Base-by-base conservation (phyloP, 2,888 invertebrate species). In the Lasius platythorax region DNA sequence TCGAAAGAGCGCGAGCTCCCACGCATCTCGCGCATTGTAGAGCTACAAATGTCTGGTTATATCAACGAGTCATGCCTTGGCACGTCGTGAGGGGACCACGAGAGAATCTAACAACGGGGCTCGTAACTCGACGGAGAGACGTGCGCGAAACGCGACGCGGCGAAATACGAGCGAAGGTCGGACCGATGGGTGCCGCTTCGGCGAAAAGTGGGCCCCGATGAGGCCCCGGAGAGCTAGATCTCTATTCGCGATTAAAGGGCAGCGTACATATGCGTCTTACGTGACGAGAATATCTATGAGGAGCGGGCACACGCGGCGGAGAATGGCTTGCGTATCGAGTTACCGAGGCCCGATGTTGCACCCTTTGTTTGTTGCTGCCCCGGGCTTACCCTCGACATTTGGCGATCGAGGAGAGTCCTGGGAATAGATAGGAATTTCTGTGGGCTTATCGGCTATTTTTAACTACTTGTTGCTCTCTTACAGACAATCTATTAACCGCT, bases 191-290 rank as follows among this genome's bases (percentile, higher is more conserved):
- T 85, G 88, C 85, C 82, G 82, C 86, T 89, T 88, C 89, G 85
- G 82, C 86, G 88, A 88, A 87, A 87, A 85, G 63, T 84, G 85
- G 86, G 85, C 82, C 74, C 66, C 87, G 76, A 85, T 86, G 83
- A 68, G 78, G 82, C 84, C 76, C 72, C 86, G 58, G 82, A 79
- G 81, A 68, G 67, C 74, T 87, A 91, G 90, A 91, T 91, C 89
- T 87, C 86, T 79, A 87, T 87, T 87, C 86, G 84, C 89, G 90
- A 91, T 91, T 90, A 89, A 67, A 90, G 87, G 56, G 58, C 82
- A 84, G 37, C 64, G 83, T 83, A 70, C 89, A 86, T 87, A 85
- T 83, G 84, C 88, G 87, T 50, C 81, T 73, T 89, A 91, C 90
- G 90, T 91, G 90, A 89, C 88, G 85, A 30, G 91, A 88, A 89